Conservation (phyloP, 2,113 vertebrate species). For the Asarcornis scutulata region DNA sequence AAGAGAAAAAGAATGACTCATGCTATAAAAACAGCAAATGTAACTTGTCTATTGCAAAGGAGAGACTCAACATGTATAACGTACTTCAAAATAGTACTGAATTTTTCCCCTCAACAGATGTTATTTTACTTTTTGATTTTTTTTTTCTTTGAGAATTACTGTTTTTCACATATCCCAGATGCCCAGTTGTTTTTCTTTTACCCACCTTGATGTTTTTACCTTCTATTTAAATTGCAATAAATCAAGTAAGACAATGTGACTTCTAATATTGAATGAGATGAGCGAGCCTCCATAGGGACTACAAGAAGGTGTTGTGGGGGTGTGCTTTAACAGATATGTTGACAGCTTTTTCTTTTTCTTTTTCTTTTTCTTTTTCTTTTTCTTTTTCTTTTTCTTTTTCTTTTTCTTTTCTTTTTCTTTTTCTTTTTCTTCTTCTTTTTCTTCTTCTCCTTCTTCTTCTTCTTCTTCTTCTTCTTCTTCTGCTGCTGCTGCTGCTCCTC, state of each 20-base stretch:
- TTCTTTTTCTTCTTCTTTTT: conserved; percentile 8
- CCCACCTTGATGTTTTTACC: neutral
- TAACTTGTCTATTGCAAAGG: neutral
- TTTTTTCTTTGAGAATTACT: conserved; percentile 22
- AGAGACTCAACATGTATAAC: neutral
- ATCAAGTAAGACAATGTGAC: conserved; percentile 50
- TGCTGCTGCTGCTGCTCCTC: too few species aligned
- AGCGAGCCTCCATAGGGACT: conserved; percentile 62
- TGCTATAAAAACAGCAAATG: neutral
- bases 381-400: conserved; percentile 4
- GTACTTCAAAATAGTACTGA: neutral
- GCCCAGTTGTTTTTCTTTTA: conserved; percentile 6
- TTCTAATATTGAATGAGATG: conserved; percentile 63
- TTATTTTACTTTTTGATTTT: conserved; percentile 37
- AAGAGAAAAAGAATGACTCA: neutral
- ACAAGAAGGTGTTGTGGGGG: conserved; percentile 2
- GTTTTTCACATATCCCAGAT: conserved; percentile 33
- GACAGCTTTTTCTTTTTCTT: neutral
- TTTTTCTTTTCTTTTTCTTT: too few species aligned
- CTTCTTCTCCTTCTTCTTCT: neutral
- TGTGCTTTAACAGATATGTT: neutral
- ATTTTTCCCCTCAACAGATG: neutral
- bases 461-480: neutral
- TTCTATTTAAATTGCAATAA: conserved; percentile 45
- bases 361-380: too few species aligned